These are phyloP conservation scores for Hydrotaea cyrtoneurina DNA, from an alignment of 2,888 invertebrate genomes.

Conservation along the genomic window DNA sequence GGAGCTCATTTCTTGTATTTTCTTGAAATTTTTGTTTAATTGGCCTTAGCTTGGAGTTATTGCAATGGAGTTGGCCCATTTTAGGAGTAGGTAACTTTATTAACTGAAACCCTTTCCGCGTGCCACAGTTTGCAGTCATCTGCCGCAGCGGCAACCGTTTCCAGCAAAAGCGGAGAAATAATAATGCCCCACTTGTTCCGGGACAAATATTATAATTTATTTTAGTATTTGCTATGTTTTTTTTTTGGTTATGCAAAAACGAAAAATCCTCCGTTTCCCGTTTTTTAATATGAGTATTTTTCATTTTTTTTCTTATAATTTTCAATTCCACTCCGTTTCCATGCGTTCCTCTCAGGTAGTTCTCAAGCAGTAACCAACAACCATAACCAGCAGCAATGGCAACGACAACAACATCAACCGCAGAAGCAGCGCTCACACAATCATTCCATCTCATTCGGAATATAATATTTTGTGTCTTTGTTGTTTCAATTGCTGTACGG, in stretches of 20 bases:
- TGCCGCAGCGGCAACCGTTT: not conserved
- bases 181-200: not conserved
- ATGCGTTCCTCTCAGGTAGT: conserved; percentile 30
- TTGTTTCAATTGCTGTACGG: conserved; percentile 63
- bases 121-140: not conserved
- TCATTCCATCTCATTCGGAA: conserved; percentile 64
- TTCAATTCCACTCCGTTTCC: conserved; percentile 53
- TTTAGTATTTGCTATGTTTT: conserved; percentile 7
- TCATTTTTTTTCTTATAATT: too few species aligned
- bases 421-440: conserved; percentile 53
- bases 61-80: too few species aligned
- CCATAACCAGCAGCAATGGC: conserved; percentile 15
- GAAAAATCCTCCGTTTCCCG: too few species aligned
- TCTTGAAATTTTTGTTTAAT: too few species aligned
- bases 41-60: too few species aligned
- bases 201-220: not conserved
- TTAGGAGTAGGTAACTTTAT: too few species aligned
- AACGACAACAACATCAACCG: conserved; percentile 39
- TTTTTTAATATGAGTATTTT: too few species aligned
- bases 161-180: not conserved
- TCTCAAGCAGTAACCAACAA: conserved; percentile 12
- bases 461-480: conserved; percentile 55
- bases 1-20: too few species aligned
- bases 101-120: not conserved
- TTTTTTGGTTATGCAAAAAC: not conserved